Conservation (phyloP, 2,113 vertebrate species). For the Macquaria australasica region DNA sequence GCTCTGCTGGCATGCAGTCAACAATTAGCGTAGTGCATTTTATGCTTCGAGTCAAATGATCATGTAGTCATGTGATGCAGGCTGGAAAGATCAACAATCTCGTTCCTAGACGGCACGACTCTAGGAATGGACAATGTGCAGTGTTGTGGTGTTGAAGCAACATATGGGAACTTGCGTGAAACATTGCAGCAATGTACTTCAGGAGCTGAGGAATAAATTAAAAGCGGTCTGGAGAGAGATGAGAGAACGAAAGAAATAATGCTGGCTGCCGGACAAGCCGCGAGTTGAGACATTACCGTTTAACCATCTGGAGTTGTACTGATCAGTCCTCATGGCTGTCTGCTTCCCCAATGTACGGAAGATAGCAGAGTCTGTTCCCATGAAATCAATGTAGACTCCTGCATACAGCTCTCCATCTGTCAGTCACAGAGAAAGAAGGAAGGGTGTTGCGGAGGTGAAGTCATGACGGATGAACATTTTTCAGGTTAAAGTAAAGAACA, state of each 20-base stretch:
- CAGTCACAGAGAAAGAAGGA: conserved; percentile 57
- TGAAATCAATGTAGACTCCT: conserved; percentile 98
- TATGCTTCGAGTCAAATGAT: conserved; percentile 42
- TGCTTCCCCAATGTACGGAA: conserved; percentile 98
- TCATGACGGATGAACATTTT: conserved; percentile 34
- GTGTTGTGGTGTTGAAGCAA: neutral
- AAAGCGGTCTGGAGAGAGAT: conserved; percentile 40
- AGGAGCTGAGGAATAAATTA: conserved; percentile 40
- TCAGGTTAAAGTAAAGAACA: conserved; percentile 28
- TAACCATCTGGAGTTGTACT: conserved; percentile 99
- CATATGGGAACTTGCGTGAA: neutral
- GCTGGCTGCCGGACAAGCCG: conserved; percentile 49
- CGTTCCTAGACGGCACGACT: conserved; percentile 27
- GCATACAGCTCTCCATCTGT: conserved; percentile 98
- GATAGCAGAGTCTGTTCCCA: conserved; percentile 98
- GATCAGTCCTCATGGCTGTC: conserved; percentile 98
- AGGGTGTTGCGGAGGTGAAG: conserved; percentile 42
- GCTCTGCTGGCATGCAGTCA: conserved; percentile 45
- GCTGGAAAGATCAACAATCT: conserved; percentile 34
- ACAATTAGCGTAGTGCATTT: conserved; percentile 46
- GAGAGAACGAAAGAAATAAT: conserved; percentile 29
- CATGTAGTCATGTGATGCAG: conserved; percentile 26
- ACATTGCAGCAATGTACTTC: conserved; percentile 2
- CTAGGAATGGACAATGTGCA: neutral
- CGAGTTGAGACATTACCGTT: conserved; percentile 86